Base-by-base conservation (phyloP, 2,888 invertebrate genomes). In the Melanostoma mellinum region DNA sequence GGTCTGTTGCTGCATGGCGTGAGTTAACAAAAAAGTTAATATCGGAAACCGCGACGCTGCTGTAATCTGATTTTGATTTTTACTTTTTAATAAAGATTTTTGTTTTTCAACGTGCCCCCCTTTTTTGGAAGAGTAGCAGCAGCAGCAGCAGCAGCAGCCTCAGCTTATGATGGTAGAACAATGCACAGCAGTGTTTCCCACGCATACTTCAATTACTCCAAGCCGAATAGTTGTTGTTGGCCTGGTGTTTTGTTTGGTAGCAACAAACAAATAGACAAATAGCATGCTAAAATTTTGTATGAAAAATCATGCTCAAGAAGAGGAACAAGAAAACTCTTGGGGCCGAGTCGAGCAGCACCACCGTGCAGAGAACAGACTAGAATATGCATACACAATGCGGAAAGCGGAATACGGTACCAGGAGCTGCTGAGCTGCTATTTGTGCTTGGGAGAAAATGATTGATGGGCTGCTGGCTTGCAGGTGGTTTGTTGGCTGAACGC, bases 261-360 rank as follows among this genome's bases (percentile, higher is more conserved):
- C 36, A 63, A 67, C 79, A 79, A 84, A 84, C 79, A 79, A 84
- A 79, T 84, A 84, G 79, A 84, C 84, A 84, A 74, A 79, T 71
- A 79, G 60, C 74, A 79, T 71, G 78, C 69, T 50, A 71, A 65
- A 71, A 65, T 38, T 35, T 60, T 48, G 56, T 65, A 67, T 75
- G 60, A 79, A 75, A 84, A 71, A 71, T 75, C 79, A 55, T 61
- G 53, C 44, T 61, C 35, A 35, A 6, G 6, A 42, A 38, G 33
- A 35, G n/a, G 38, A 40, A 32, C 30, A 72, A 50, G 55, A 56
- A 67, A 76, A 67, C n/a, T 44, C 60, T 40, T 61, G 65, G 65
- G 32, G 44, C 46, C 30, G 42, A 38, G 20, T 33, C 52, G 40
- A 42, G 67, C 53, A 65, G 50, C 55, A 67, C 46, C 48, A 60